A percentile compares a stretch with the other conserved stretches of the same genome.
Conservation (phyloP, 2,888 invertebrate genomes). For the Proisotoma minuta region DNA sequence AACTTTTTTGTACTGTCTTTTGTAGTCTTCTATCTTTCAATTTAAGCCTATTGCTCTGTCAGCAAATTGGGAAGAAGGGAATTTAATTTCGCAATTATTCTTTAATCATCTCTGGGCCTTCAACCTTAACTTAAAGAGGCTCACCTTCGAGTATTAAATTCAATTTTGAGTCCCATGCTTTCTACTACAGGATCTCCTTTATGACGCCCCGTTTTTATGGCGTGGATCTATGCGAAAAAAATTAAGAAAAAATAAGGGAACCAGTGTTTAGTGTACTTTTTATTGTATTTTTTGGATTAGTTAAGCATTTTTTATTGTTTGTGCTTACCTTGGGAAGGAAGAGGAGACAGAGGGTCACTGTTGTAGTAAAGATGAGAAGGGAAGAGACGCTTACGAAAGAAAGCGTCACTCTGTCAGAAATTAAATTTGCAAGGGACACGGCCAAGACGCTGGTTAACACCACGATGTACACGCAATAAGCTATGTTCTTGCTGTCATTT, state of each 20-base stretch:
- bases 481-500: constrained; percentile 90
- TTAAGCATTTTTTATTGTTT: neutral
- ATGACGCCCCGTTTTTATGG: constrained; percentile 50
- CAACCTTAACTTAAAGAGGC: no score
- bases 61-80: no score
- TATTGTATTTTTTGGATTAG: neutral
- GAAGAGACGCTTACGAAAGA: constrained; percentile 77
- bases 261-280: neutral
- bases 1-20: no score
- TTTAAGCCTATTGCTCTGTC: no score
- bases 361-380: constrained; percentile 78
- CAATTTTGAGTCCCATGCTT: constrained; percentile 80
- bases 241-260: neutral
- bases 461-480: constrained; percentile 85
- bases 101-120: no score
- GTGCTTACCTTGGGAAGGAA: constrained; percentile 71
- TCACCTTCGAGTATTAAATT: constrained; percentile 72
- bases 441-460: constrained; percentile 82
- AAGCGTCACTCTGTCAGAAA: constrained; percentile 73
- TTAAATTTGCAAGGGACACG: constrained; percentile 80
- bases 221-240: constrained; percentile 51
- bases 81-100: no score
- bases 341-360: constrained; percentile 75
- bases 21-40: no score
- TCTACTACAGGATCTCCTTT: constrained; percentile 71